Evolutionary conservation across 2,888 invertebrate genomes (phyloP).

Genomic region (Teinopalpus imperialis): DNA sequence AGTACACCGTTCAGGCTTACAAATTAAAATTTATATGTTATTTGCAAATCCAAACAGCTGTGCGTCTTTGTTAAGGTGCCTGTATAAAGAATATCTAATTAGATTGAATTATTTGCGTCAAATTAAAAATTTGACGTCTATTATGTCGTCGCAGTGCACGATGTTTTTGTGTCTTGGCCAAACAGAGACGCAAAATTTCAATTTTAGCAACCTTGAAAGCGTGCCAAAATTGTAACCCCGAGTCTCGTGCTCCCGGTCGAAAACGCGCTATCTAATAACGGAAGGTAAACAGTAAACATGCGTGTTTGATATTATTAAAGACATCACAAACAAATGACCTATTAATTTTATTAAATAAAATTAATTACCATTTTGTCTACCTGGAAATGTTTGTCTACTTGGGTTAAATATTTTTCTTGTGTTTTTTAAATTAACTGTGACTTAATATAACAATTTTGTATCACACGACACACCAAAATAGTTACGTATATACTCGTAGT

Average conservation of each 20-base stretch:
- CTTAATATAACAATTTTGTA: too few relatives aligned
- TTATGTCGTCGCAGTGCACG: conserved; percentile 52
- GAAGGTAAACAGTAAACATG: conserved; percentile 56
- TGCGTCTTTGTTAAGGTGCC: conserved; percentile 6
- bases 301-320: conserved; percentile 36
- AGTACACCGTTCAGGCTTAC: too few relatives aligned
- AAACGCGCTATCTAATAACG: conserved; percentile 51
- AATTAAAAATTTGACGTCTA: conserved; percentile 52
- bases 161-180: conserved; percentile 59
- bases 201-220: conserved; percentile 64
- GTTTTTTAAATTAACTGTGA: too few relatives aligned
- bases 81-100: conserved; percentile 22
- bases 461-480: too few relatives aligned
- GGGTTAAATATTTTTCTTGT: too few relatives aligned
- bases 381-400: too few relatives aligned
- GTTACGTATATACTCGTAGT: too few relatives aligned
- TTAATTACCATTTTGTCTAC: too few relatives aligned
- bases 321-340: conserved; percentile 8
- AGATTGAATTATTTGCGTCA: conserved; percentile 47
- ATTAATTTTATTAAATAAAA: too few relatives aligned
- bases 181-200: conserved; percentile 75
- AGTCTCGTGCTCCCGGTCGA: conserved; percentile 54
- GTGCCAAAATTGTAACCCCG: conserved; percentile 67
- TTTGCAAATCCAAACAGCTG: conserved; percentile 22
- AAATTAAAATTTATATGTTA: too few relatives aligned